Base-by-base conservation (phyloP, 2,888 invertebrate species). In the Drosophila neutralis region DNA sequence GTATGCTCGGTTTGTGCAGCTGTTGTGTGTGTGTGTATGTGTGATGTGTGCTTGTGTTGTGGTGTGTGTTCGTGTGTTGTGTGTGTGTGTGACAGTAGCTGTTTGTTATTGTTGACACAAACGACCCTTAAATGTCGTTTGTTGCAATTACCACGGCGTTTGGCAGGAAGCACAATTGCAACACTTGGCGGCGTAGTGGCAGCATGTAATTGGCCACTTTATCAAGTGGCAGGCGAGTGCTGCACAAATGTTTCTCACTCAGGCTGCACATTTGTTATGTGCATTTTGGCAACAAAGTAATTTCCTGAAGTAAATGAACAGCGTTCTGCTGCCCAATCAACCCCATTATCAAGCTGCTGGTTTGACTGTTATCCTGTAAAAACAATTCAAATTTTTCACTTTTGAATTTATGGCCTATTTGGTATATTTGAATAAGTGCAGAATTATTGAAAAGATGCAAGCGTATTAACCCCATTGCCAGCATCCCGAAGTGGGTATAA, bases 21-120 rank as follows among this genome's bases (percentile, higher is more conserved):
- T 59, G 33, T 35, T 62, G 58, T 40, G 13, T 42, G 6, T 21
- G 21, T 42, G 11, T 48, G 24, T 18, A 40, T 45, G 54, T 42
- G 13, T 60, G 62, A 8, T 54, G 40, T 48, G 18, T 38, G 31
- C 48, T 52, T 36, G n/a, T 35, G 35, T 15, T 29, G 54, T 42
- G 35, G 33, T 54, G 49, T 38, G 58, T 40, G 42, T 49, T 48
- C 27, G n/a, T 35, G 35, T 15, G 1, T 60, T 48, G 49, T 38
- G 58, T 40, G 42, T 49, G 15, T 42, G 33, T 45, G 49, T 33
- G 10, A 38, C 27, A 15, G 33, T 45, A 64, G 59, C 52, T 61
- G 70, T 76, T 78, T 80, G 65, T 80, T 80, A 78, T 78, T 73
- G 78, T 77, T 81, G 73, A 80, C 66, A 73, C 66, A 73, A 78